These are phyloP conservation scores for Spea hammondii DNA, from an alignment of 2,797 vertebrate species.

Conservation along the genomic window DNA sequence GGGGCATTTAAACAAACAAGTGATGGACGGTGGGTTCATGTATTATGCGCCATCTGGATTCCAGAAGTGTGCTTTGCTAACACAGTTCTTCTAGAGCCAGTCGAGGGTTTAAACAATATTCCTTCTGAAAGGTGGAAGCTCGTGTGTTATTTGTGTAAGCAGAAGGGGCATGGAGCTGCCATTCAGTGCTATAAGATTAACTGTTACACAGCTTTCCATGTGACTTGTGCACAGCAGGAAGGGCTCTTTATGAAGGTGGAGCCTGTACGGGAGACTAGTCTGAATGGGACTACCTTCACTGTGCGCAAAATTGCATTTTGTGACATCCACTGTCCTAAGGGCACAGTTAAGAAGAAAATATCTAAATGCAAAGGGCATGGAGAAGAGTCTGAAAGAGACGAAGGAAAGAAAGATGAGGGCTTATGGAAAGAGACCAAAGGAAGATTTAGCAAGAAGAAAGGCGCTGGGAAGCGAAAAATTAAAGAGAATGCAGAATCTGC, in stretches of 20 bases:
- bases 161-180: slow-evolving; percentile 90
- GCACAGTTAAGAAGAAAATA: slow-evolving; percentile 55
- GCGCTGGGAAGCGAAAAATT: slow-evolving; percentile 81
- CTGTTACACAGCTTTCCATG: slow-evolving; percentile 96
- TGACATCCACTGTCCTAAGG: slow-evolving; percentile 85
- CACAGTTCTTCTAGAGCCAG: slow-evolving; percentile 95
- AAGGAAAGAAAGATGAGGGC: slow-evolving; percentile 21
- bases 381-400: slow-evolving; percentile 64
- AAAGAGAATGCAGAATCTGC: slow-evolving; percentile 75
- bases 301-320: slow-evolving; percentile 98
- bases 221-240: slow-evolving; percentile 92
- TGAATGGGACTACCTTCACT: slow-evolving; percentile 91
- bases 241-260: slow-evolving; percentile 99
- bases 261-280: slow-evolving; percentile 86
- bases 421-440: slow-evolving; percentile 67
- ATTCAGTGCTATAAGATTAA: slow-evolving; percentile 99
- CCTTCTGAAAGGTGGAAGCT: slow-evolving; percentile 95
- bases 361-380: slow-evolving; percentile 66
- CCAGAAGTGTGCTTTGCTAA: slow-evolving; percentile 98
- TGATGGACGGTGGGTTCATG: slow-evolving; percentile 95
- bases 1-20: slow-evolving; percentile 98
- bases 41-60: slow-evolving; percentile 98
- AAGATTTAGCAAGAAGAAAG: slow-evolving; percentile 73
- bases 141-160: slow-evolving; percentile 94
- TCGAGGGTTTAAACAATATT: slow-evolving; percentile 95